A percentile compares a stretch with the other conserved stretches of the same genome.
These are phyloP conservation scores for Crotalus horridus DNA, from an alignment of 2,113 vertebrate genomes.

Conservation along the genomic window DNA sequence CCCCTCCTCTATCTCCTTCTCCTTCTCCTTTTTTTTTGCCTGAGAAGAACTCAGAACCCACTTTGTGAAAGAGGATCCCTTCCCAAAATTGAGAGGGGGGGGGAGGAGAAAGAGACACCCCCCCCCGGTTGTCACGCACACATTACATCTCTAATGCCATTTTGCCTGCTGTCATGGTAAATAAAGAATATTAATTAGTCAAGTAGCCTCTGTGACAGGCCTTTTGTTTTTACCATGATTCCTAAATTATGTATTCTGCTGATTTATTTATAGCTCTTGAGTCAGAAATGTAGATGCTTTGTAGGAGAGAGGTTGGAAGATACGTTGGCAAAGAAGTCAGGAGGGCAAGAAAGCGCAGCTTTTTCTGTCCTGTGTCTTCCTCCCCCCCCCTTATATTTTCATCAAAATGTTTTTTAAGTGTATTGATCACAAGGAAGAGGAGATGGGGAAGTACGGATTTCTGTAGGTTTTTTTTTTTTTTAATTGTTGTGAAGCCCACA, in stretches of 20 bases:
- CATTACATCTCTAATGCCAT: slow-evolving; percentile 12
- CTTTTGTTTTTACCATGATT: slow-evolving; percentile 23
- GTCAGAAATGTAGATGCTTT: slow-evolving; percentile 21
- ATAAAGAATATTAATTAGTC: slow-evolving; percentile 7
- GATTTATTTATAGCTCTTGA: slow-evolving; percentile 30
- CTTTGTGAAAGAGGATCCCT: too few relatives aligned
- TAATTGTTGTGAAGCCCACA: not conserved
- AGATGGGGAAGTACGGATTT: not conserved
- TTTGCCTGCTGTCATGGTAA: slow-evolving; percentile 1
- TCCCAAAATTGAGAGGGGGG: not conserved
- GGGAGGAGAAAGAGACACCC: too few relatives aligned
- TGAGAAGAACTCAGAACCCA: not conserved
- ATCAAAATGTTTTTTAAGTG: not conserved
- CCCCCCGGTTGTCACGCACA: not conserved
- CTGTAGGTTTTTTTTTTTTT: too few relatives aligned
- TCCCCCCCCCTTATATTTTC: not conserved
- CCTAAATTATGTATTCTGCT: slow-evolving; percentile 20
- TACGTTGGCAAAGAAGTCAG: not conserved
- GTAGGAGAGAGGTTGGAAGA: not conserved
- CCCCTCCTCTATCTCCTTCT: not conserved
- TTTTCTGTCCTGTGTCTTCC: too few relatives aligned
- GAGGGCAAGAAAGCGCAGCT: not conserved
- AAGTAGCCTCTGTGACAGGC: not conserved
- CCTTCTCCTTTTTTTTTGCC: too few relatives aligned
- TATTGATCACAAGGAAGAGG: not conserved